phyloP scores from a whole-genome alignment of 2,797 vertebrate genomes.

The Anomalospiza imberbis region DNA sequence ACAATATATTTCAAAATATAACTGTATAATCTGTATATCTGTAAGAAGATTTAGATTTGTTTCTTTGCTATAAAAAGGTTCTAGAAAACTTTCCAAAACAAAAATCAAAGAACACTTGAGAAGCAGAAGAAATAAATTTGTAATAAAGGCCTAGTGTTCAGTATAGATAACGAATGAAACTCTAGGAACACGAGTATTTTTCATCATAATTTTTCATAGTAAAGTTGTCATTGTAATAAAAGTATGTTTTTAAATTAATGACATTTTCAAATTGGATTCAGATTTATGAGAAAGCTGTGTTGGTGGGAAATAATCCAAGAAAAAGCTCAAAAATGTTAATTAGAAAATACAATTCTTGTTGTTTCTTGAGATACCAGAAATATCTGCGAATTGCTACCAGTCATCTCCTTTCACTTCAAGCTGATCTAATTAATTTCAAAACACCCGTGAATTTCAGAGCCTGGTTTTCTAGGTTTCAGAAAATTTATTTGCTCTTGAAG shows the following conservation, averaged over 20 bases:
- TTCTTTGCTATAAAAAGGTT: not conserved
- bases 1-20: not conserved
- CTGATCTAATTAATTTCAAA: conserved; percentile 40
- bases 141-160: not conserved
- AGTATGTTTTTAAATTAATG: conserved; percentile 29
- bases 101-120: not conserved
- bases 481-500: not conserved
- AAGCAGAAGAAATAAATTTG: not conserved
- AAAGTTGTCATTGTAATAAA: conserved; percentile 28
- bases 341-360: conserved; percentile 12
- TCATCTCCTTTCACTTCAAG: conserved; percentile 9
- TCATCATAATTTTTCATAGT: not conserved
- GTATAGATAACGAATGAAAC: not conserved
- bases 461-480: not conserved
- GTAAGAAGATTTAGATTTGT: not conserved
- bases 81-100: not conserved
- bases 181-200: not conserved
- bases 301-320: conserved; percentile 48
- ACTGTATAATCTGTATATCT: not conserved
- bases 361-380: conserved; percentile 33
- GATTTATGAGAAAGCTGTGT: conserved; percentile 34
- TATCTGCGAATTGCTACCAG: conserved; percentile 45
- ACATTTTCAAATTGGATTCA: conserved; percentile 51
- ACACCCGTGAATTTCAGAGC: not conserved
- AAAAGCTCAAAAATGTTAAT: conserved; percentile 38